Conservation (phyloP, 2,888 invertebrate genomes). For the Gymnocheta viridis region DNA sequence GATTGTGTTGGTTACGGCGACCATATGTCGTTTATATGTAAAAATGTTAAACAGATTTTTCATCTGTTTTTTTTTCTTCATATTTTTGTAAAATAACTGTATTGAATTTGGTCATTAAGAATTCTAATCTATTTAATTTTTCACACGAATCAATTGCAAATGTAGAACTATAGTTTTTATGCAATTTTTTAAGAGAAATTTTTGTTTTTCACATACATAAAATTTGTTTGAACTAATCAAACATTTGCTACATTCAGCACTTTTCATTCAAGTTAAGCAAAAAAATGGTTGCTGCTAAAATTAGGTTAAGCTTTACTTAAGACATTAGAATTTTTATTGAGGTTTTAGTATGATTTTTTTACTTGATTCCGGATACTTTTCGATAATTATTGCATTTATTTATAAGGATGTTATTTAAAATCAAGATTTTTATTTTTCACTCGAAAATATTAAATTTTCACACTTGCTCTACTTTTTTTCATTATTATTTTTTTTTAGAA, state of each 20-base stretch:
- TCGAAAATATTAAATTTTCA: slow-evolving; percentile 65
- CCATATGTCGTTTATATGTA: slow-evolving; percentile 62
- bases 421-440: slow-evolving; percentile 23
- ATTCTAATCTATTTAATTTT: not conserved
- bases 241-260: slow-evolving; percentile 16
- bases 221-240: not conserved
- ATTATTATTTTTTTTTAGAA: slow-evolving; percentile 46
- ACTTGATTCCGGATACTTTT: not conserved
- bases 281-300: slow-evolving; percentile 50
- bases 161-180: too few relatives aligned
- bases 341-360: slow-evolving; percentile 39
- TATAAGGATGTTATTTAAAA: not conserved
- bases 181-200: not conserved
- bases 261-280: slow-evolving; percentile 14
- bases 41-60: slow-evolving; percentile 27
- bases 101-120: not conserved
- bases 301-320: slow-evolving; percentile 58
- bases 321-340: slow-evolving; percentile 28
- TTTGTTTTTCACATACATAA: not conserved
- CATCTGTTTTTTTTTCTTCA: slow-evolving; percentile 20
- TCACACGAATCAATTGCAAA: not conserved
- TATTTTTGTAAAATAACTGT: not conserved
- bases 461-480: slow-evolving; percentile 73
- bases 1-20: slow-evolving; percentile 68
- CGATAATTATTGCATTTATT: not conserved